Evolutionary conservation across 1,140 invertebrate species (phyloP).

Genomic region (Lasioglossum albipes): DNA sequence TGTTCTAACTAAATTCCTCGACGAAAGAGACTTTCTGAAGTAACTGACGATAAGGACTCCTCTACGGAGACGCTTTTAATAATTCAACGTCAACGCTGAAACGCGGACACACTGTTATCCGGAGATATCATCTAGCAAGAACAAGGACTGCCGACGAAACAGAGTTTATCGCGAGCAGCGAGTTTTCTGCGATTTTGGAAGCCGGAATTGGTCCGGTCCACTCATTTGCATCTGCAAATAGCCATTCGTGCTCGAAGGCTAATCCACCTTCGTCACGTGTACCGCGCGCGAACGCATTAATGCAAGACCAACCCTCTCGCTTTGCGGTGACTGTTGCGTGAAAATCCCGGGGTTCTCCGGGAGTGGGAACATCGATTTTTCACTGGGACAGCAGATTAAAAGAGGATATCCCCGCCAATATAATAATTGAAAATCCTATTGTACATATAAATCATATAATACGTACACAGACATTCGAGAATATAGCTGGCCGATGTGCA

Average conservation of each 20-base stretch:
- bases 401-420: not conserved
- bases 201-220: not conserved
- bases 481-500: conserved; percentile 75
- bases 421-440: not conserved
- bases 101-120: not conserved
- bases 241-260: not conserved
- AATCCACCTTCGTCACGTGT: conserved; percentile 7
- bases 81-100: too few relatives aligned
- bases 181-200: not conserved
- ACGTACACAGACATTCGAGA: not conserved
- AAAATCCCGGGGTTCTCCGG: not conserved
- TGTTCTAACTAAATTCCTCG: too few relatives aligned
- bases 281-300: not conserved
- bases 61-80: too few relatives aligned
- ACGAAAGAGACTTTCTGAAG: too few relatives aligned
- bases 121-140: too few relatives aligned
- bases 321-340: not conserved
- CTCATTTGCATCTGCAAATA: conserved; percentile 38
- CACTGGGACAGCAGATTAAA: not conserved
- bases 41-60: too few relatives aligned
- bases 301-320: not conserved
- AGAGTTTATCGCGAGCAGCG: too few relatives aligned
- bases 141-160: not conserved
- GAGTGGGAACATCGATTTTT: not conserved
- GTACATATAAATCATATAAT: too few relatives aligned